Percentiles rank a stretch among this genome's conserved stretches.
Conservation (phyloP, 2,797 vertebrate species). For the Bothrops alternatus region DNA sequence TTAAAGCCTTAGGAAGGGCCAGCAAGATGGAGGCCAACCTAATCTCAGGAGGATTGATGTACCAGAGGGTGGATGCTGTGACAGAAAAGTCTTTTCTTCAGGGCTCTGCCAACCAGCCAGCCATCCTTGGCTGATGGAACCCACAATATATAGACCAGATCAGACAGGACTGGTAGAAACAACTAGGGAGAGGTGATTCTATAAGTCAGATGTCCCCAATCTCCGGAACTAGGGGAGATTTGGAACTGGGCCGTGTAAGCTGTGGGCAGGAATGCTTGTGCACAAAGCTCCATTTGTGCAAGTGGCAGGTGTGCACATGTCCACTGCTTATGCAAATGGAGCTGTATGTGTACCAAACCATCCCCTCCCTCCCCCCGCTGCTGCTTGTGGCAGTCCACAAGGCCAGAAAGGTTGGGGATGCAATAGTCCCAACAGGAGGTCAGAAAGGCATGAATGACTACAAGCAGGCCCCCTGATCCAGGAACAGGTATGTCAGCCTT, state of each 20-base stretch:
- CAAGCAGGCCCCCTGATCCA: neutral
- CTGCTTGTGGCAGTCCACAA: no score
- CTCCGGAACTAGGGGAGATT: no score
- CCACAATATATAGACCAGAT: neutral
- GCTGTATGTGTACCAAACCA: neutral
- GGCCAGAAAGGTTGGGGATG: neutral
- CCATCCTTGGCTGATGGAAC: neutral
- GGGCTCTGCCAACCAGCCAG: neutral
- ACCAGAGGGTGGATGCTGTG: neutral
- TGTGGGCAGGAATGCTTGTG: no score
- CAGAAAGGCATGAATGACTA: neutral
- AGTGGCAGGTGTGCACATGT: no score
- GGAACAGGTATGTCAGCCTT: neutral
- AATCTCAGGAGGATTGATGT: neutral
- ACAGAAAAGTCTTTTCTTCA: neutral
- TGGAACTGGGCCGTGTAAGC: no score
- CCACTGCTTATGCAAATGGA: no score
- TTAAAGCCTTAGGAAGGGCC: neutral
- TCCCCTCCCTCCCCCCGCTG: neutral
- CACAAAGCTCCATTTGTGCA: no score
- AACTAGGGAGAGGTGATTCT: neutral
- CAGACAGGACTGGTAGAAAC: neutral
- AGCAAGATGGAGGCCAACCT: neutral
- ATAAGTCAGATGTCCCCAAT: neutral
- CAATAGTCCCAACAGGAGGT: neutral